Base-by-base conservation (phyloP, 2,888 invertebrate genomes). In the Trachelus tabidus region DNA sequence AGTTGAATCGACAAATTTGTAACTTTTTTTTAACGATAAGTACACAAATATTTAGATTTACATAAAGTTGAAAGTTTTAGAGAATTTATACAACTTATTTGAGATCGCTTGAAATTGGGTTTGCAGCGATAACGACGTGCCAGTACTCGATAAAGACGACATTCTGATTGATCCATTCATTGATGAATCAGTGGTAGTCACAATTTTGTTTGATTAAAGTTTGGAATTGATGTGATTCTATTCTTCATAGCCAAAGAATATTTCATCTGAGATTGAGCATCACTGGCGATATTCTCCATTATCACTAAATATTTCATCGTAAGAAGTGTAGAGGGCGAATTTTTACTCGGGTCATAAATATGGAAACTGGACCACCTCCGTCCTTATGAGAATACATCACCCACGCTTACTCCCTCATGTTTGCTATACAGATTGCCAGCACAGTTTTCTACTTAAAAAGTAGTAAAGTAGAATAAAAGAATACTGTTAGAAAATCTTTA, bases 331-430 rank as follows among this genome's bases (percentile, higher is more conserved):
- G 79, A 76, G 83, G 81, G 83, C 76, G 83, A 83, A 82, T 56
- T 84, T 84, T 84, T 83, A 81, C 80, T 80, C 79, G 77, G 80
- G 80, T 84, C 83, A 84, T 84, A 84, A 84, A 84, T 84, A 84
- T 81, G 77, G 76, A 79, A 81, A 75, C 77, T 23, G 56, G 23
- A 15, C 56, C 56, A 56, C 75, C 30, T 1, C 31, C 75, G 68
- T 37, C 35, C n/a, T 56, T 56, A 23, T 56, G 56, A 56, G 56
- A 56, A 56, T 56, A 34, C 69, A 35, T 68, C 68, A 56, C 34
- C 76, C 23, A 30, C 3, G 9, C 69, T 69, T 69, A 15, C 15
- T 76, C n/a, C 69, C 15, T 15, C 23, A 33, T 31, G 30, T 34
- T 56, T 37, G 56, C 9, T 56, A 56, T 56, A 56, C 56, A 23